phyloP scores from a whole-genome alignment of 2,113 vertebrate genomes.

The Anhinga rufa region DNA sequence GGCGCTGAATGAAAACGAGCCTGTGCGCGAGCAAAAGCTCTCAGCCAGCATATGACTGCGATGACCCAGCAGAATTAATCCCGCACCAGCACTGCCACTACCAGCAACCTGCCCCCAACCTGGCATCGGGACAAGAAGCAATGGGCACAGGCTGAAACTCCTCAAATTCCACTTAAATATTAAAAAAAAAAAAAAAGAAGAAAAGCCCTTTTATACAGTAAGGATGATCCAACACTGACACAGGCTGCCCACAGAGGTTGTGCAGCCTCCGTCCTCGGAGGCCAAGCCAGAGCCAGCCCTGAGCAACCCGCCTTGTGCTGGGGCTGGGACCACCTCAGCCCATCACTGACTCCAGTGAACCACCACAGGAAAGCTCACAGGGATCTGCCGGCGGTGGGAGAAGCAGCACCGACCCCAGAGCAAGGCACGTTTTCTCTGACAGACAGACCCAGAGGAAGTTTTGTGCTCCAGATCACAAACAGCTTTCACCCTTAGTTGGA shows the following conservation, averaged over 20 bases:
- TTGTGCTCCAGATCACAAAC: not conserved
- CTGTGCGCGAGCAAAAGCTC: not conserved
- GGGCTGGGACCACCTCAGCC: not conserved
- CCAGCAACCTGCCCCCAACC: not conserved
- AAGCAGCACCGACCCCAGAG: not conserved
- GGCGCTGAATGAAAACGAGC: slow-evolving; percentile 24
- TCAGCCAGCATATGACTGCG: not conserved
- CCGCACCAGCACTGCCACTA: not conserved
- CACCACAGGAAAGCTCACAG: rapidly evolving
- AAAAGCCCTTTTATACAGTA: not conserved
- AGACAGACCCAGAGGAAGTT: not conserved
- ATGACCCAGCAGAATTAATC: not conserved
- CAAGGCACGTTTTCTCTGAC: not conserved
- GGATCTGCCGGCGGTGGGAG: not conserved
- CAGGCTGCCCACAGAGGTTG: not conserved
- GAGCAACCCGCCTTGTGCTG: not conserved
- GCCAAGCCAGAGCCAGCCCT: not conserved
- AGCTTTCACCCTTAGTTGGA: not conserved
- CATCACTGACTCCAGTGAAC: rapidly evolving
- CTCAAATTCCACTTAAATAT: not conserved
- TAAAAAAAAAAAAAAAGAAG: not conserved
- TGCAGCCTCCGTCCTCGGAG: not conserved
- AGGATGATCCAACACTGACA: not conserved
- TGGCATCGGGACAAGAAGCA: rapidly evolving
- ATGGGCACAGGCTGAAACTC: not conserved